Base-by-base conservation (phyloP, 2,888 invertebrate genomes). In the Campoletis raptor region DNA sequence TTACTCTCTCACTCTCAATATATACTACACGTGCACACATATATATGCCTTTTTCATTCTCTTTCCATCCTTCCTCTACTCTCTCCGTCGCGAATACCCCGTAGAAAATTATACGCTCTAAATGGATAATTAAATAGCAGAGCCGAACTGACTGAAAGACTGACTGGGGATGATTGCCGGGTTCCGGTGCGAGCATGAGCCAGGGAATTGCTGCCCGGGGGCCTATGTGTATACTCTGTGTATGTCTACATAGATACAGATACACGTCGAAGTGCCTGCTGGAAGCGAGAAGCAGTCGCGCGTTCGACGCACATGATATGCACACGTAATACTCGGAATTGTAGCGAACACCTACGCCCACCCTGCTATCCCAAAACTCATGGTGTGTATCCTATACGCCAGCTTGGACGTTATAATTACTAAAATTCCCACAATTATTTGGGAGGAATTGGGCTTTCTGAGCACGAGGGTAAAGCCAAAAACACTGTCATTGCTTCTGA, bases 61-160 rank as follows among this genome's bases (percentile, higher is more conserved):
- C 78, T 70, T 48, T 78, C 74, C 69, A 12, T 84, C 78, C 81
- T 78, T 67, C 48, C 64, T 45, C 54, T 67, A 61, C 74, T 79
- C 70, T 77, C 74, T 83, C 73, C 64, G 42, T 77, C 84, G 86
- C 84, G 86, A 81, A 88, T 89, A 87, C 90, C 88, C 86, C 90
- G 90, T 90, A 92, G 92, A 92, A 94, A 93, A 94, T 94, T 94
- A 94, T 92, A 94, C 91, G 93, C 90, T 94, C 93, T 94, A 94
- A 94, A 94, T 94, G 94, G 94, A 94, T 94, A 94, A 94, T 94
- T 94, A 94, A 94, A 94, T 94, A 94, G 94, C 92, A 93, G 86
- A 86, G 93, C 93, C 92, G 92, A 94, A 93, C 94, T 94, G 94
- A 94, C 94, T 94, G 93, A 94, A 94, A 94, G 94, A 93, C 93